A percentile compares a stretch with the other conserved stretches of the same genome.
phyloP scores from a whole-genome alignment of 2,797 vertebrate genomes.

The Rhinichthys osculus region DNA sequence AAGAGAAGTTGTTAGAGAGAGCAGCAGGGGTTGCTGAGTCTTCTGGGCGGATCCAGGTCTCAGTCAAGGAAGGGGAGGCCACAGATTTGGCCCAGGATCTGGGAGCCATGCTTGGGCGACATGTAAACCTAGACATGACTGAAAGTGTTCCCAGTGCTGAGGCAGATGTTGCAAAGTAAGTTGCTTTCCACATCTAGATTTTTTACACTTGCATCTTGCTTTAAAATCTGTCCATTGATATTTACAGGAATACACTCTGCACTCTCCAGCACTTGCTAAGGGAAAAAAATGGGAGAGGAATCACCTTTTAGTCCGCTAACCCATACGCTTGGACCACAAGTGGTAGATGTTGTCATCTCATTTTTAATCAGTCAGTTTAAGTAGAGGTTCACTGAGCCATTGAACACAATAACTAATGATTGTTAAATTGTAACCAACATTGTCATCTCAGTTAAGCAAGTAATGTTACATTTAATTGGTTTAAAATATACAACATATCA shows the following conservation, averaged over 20 bases:
- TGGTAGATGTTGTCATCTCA: not conserved
- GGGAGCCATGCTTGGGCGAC: not conserved
- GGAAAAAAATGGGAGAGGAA: not conserved
- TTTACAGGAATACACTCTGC: not conserved
- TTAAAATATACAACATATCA: not conserved
- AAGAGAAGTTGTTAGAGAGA: too few species aligned
- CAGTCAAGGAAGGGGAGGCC: conserved; percentile 2
- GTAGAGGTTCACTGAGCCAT: too few species aligned
- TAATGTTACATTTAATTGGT: not conserved
- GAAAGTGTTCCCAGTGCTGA: too few species aligned
- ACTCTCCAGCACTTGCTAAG: not conserved
- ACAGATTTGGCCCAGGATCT: not conserved
- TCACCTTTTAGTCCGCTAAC: not conserved
- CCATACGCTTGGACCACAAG: not conserved
- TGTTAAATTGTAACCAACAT: not conserved
- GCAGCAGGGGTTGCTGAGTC: too few species aligned
- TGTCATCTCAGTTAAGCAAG: not conserved
- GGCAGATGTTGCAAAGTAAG: too few species aligned
- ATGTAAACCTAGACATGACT: not conserved
- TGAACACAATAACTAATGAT: not conserved
- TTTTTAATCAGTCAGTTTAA: conserved; percentile 15
- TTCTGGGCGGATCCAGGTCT: not conserved
- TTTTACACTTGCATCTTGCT: too few species aligned
- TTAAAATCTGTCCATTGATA: too few species aligned
- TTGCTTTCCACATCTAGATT: too few species aligned